Evolutionary conservation across 2,113 vertebrate species (phyloP).

Genomic region (Spea bombifrons): DNA sequence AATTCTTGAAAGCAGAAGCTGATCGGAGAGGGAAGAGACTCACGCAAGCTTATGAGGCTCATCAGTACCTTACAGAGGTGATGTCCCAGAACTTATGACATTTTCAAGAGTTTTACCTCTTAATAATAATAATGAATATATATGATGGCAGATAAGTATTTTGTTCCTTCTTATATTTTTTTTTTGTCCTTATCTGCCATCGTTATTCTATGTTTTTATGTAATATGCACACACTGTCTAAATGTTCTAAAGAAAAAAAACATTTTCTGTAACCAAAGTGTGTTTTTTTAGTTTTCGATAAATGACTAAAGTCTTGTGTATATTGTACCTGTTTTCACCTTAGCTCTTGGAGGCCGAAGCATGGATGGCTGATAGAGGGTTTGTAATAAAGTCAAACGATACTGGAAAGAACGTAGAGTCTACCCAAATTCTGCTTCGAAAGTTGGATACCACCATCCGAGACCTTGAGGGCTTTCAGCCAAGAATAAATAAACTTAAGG

Average conservation of each 20-base stretch:
- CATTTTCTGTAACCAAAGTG: no score
- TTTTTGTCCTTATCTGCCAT: no score
- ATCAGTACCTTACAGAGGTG: constrained; percentile 77
- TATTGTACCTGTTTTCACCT: not conserved
- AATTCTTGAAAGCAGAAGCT: constrained; percentile 63
- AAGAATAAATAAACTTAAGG: constrained; percentile 63
- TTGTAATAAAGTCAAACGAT: constrained; percentile 66
- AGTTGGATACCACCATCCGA: constrained; percentile 71
- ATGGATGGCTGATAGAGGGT: constrained; percentile 73
- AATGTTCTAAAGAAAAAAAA: no score
- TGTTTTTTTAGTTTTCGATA: no score
- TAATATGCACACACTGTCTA: no score
- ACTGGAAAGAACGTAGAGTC: constrained; percentile 76
- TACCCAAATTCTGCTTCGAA: constrained; percentile 68
- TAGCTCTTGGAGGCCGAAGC: constrained; percentile 79
- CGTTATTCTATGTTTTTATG: no score
- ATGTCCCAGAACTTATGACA: not conserved
- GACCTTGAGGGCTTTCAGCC: constrained; percentile 71
- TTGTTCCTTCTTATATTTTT: no score
- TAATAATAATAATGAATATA: no score
- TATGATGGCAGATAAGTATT: no score
- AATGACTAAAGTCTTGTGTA: no score
- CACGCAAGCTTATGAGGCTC: constrained; percentile 72
- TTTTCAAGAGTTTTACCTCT: no score
- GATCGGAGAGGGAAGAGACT: constrained; percentile 63